Percentiles rank a stretch among this genome's conserved stretches.
phyloP scores from a whole-genome alignment of 64 coral and sea anemone species.

The Actinia equina region DNA sequence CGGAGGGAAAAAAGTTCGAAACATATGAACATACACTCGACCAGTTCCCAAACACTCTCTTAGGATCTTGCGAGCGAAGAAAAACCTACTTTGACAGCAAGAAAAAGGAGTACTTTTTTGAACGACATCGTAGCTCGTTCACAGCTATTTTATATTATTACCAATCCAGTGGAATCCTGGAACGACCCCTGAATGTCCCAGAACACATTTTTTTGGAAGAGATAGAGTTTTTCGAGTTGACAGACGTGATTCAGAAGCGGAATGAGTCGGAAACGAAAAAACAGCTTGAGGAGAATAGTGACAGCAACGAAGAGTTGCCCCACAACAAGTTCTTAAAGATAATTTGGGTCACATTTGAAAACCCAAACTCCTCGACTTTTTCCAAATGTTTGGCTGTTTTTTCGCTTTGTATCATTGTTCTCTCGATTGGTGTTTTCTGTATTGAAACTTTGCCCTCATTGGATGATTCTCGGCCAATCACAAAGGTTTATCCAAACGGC shows the following conservation, averaged over 20 bases:
- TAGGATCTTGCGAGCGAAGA: constrained; percentile 66
- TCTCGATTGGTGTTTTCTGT: constrained; percentile 86
- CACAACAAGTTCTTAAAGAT: constrained; percentile 39
- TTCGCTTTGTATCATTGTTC: constrained; percentile 61
- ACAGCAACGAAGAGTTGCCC: constrained; percentile 35
- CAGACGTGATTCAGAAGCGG: constrained; percentile 70
- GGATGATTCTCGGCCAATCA: constrained; percentile 10
- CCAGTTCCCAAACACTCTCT: constrained; percentile 76
- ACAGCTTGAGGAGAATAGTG: neutral
- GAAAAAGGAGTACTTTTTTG: constrained; percentile 91
- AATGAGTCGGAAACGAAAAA: constrained; percentile 72
- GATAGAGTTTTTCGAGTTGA: constrained; percentile 79
- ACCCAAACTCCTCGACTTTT: constrained; percentile 59
- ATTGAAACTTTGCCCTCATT: constrained; percentile 77
- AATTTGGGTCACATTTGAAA: constrained; percentile 81
- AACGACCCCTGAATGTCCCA: constrained; percentile 63
- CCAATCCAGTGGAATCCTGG: constrained; percentile 74
- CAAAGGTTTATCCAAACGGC: neutral
- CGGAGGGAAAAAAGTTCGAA: constrained; percentile 79
- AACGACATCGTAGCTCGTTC: constrained; percentile 79
- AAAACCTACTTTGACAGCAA: constrained; percentile 61
- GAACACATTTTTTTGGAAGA: constrained; percentile 81
- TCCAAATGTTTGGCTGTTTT: constrained; percentile 69
- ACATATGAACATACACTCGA: constrained; percentile 78
- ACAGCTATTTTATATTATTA: constrained; percentile 93